Conservation (phyloP, 2,888 invertebrate genomes). For the Ormyrus pomaceus region DNA sequence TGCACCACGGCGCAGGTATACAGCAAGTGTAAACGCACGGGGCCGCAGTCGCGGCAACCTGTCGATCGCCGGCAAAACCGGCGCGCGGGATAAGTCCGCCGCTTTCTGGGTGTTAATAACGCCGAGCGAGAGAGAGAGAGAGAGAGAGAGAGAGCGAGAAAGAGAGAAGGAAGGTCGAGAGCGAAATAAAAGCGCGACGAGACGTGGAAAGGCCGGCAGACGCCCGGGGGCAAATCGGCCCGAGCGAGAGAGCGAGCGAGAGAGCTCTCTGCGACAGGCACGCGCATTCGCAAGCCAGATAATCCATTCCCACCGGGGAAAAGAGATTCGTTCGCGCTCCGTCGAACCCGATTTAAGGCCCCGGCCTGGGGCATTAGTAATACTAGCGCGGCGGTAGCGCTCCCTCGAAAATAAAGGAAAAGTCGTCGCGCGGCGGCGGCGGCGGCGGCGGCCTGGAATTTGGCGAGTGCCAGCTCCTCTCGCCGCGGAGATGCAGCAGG, state of each 20-base stretch:
- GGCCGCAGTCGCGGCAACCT: too few relatives aligned
- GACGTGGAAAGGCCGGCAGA: not conserved
- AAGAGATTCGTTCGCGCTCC: slow-evolving; percentile 69
- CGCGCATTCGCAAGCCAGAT: slow-evolving; percentile 2
- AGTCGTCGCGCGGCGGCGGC: too few relatives aligned
- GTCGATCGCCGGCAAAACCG: too few relatives aligned
- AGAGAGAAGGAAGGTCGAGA: not conserved
- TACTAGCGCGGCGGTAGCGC: too few relatives aligned
- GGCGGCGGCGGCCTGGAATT: too few relatives aligned
- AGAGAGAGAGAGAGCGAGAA: slow-evolving; percentile 60
- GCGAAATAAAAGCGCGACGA: not conserved
- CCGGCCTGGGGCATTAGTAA: too few relatives aligned
- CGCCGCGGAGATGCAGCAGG: slow-evolving; percentile 66
- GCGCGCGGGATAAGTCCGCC: too few relatives aligned
- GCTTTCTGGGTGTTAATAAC: too few relatives aligned
- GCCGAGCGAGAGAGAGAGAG: slow-evolving; percentile 58
- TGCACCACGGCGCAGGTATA: too few relatives aligned
- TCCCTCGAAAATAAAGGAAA: too few relatives aligned
- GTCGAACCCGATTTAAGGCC: slow-evolving; percentile 70
- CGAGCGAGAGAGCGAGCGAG: slow-evolving; percentile 17
- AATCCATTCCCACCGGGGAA: slow-evolving; percentile 61
- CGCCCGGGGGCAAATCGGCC: not conserved
- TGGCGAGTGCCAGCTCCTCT: slow-evolving; percentile 42
- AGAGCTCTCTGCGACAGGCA: not conserved
- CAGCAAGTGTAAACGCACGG: too few relatives aligned